Percentiles rank a stretch among this genome's conserved stretches.
These are phyloP conservation scores for Nysson spinosus DNA, from an alignment of 2,888 invertebrate species.

Conservation along the genomic window DNA sequence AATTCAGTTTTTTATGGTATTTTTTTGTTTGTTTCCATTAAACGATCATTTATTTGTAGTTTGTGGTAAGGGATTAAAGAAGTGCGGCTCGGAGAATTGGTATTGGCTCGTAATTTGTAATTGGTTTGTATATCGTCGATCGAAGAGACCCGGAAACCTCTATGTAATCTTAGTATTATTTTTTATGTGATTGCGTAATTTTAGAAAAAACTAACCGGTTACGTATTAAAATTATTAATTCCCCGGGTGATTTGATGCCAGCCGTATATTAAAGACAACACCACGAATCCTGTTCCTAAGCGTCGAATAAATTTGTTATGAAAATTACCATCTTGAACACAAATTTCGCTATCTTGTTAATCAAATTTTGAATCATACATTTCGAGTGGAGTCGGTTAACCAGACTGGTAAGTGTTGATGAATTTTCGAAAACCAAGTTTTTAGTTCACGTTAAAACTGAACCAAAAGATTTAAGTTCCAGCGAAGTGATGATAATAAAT, in stretches of 20 bases:
- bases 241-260: slow-evolving; percentile 11
- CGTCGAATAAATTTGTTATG: slow-evolving; percentile 47
- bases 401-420: too few relatives aligned
- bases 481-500: too few relatives aligned
- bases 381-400: too few relatives aligned
- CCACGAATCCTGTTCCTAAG: slow-evolving; percentile 46
- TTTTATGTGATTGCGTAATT: slow-evolving; percentile 9
- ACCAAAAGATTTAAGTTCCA: too few relatives aligned
- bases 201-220: slow-evolving; percentile 21
- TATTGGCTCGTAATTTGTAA: slow-evolving; percentile 10
- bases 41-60: not conserved
- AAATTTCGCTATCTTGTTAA: not conserved
- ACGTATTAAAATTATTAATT: slow-evolving; percentile 24
- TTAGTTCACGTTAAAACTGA: too few relatives aligned
- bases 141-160: not conserved
- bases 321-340: slow-evolving; percentile 1
- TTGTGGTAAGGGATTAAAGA: slow-evolving; percentile 22
- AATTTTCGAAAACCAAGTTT: too few relatives aligned
- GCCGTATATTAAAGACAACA: slow-evolving; percentile 28
- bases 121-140: slow-evolving; percentile 8
- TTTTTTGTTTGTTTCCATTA: too few relatives aligned
- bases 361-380: too few relatives aligned
- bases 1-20: too few relatives aligned
- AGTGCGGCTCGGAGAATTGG: not conserved
- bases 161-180: slow-evolving; percentile 7